Base-by-base conservation (phyloP, 2,888 invertebrate species). In the Pterostichus niger region DNA sequence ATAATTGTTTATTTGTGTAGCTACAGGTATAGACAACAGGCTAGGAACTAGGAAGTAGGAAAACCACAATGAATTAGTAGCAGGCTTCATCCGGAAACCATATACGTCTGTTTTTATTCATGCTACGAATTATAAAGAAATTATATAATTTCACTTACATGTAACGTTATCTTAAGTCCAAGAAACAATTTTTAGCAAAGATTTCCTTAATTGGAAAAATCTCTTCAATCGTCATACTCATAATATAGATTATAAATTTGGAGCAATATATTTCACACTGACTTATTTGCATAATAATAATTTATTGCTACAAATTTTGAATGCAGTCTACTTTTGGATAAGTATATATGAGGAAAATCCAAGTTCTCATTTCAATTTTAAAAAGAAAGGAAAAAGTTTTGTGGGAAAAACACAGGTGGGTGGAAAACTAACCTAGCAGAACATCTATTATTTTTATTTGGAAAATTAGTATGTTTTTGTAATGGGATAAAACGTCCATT, bases 341-440 rank as follows among this genome's bases (percentile, higher is more conserved):
- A 71, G 44, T 24, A 52, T 40, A 54, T 52, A 33, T 33, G 35
- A 52, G 76, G 76, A 76, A 76, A 76, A 56, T 54, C 76, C 76
- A 17, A 13, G 13, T 49, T 13, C 13, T 13, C 13, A 49, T 5
- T 64, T 31, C 13, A 33, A 11, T 33, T 35, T 13, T 13, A 64
- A 15, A 75, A 33, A 52, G 49, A 46, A n/a, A 73, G 40, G 6
- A 52, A 54, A 35, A 40, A 9, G 10, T 68, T 31, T 35, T 40
- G 15, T 52, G 54, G 76, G 17, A 40, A 76, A 76, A 54, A 54
- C 75, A 56, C 76, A 56, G n/a, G 10, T 13, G 17, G 35, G 68
- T 40, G 40, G 44, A 40, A 68, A 15, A 56, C 56, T 56, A 10
- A 9, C 56, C 56, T 56, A 56, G 9, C 40, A 71, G 44, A 71